Base-by-base conservation (phyloP, 2,888 invertebrate species). In the Cistogaster globosa region DNA sequence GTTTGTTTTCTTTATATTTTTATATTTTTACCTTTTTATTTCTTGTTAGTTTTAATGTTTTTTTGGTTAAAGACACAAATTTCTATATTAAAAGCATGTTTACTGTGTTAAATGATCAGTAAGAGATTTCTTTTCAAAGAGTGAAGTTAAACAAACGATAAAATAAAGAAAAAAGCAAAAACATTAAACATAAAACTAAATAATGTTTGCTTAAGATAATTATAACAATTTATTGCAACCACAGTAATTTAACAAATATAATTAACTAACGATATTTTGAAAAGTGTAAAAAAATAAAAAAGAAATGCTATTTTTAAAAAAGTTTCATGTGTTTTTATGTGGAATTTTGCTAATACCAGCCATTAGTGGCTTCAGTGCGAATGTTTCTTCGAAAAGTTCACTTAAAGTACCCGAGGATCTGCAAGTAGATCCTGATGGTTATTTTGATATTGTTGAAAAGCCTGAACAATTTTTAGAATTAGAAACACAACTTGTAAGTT, bases 361-460 rank as follows among this genome's bases (percentile, higher is more conserved):
- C 16, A 58, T 63, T 45, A 38, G 45, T 45, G 71, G 71, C 60
- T 63, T 72, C 7, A 83, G 72, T 45, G 69, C 26, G 36, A 60
- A 62, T 8, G 68, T 36, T 32, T 16, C 42, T 7, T n/a, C 51
- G 18, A 83, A 58, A 63, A 78, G 69, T 48, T 36, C 71, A 18
- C 57, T 60, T n/a, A 48, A 77, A 63, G 71, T 20, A 32, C 69
- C 78, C 36, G 14, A 58, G 11, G 58, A 86, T 58, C 32, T 89
- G 20, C 88, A 88, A 83, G 87, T 90, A 32, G 89, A 90, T 60
- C 86, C 88, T 9, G 88, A 89, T 62, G 88, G 88, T 68, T 86
- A 87, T 78, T 88, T 88, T 57, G 78, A 88, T 83, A 83, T 87
- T 38, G 78, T 86, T n/a, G 88, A 88, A 45, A 80, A 85, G 63